These are phyloP conservation scores for Rousettus leschenaultii DNA, from an alignment of 2,113 vertebrate species.

Conservation along the genomic window DNA sequence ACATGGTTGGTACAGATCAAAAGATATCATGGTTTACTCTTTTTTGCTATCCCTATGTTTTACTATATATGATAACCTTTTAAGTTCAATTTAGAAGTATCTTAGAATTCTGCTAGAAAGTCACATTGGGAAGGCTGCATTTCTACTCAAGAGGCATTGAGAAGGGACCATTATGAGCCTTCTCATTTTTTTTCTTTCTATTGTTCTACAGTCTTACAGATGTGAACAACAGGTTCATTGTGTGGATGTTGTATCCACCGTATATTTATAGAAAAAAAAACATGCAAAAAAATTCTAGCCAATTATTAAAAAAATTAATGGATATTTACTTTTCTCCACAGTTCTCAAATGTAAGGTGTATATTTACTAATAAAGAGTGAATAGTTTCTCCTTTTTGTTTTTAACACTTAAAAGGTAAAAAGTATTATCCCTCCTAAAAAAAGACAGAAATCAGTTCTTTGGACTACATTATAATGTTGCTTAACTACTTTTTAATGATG, in stretches of 20 bases:
- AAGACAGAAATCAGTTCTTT: neutral
- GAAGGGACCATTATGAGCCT: neutral
- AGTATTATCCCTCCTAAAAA: neutral
- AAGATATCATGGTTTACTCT: neutral
- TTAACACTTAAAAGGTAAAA: conserved; percentile 31
- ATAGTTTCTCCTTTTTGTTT: conserved; percentile 3
- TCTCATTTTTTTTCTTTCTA: neutral
- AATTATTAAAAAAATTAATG: conserved; percentile 25
- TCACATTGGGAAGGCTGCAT: neutral
- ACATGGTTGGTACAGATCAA: neutral
- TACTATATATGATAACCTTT: neutral
- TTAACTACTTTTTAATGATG: neutral
- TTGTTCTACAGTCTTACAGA: neutral
- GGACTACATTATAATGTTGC: neutral
- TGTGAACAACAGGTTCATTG: neutral
- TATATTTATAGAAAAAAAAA: conserved; percentile 2
- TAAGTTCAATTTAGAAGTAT: neutral
- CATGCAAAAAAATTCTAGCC: neutral
- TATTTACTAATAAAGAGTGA: neutral
- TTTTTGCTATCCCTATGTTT: neutral
- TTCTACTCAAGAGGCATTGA: conserved; percentile 1
- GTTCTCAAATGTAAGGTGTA: neutral
- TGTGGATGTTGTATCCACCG: neutral
- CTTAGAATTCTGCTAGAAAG: neutral
- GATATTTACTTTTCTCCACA: neutral